Evolutionary conservation across 1,140 invertebrate species (phyloP), one percentile per base, ranked within the genome.

Genomic region (Drosophila murphyi): DNA sequence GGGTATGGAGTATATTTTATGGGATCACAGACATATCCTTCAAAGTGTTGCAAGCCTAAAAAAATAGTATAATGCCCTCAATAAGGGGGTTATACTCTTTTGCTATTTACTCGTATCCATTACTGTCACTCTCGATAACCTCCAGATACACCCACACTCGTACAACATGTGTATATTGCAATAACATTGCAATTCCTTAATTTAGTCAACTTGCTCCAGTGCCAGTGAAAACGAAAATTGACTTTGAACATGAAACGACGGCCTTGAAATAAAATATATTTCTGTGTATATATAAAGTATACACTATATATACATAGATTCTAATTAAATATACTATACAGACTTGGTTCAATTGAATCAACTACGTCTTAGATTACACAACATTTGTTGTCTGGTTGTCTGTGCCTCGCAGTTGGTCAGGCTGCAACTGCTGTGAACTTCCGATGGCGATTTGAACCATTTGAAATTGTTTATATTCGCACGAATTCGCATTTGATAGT

Each of bases 321-420:
- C 34, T n/a, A 28, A 57, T 45, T 39, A 3, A 12, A 43, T 72
- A 48, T 51, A 48, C 10, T 29, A 51, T 41, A 41, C 35, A 64
- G 76, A 51, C 68, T 61, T 63, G 63, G n/a, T 51, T 62, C 20
- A 74, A 77, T 72, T 76, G 55, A 78, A 65, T 59, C 51, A 65
- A 89, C 78, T 85, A 81, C 85, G 85, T 78, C 80, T 89, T 85
- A 85, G 78, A 78, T 81, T 89, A 81, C 77, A 83, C 76, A 88
- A 89, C 62, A 50, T 77, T 55, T 72, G 76, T 69, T 79, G 48
- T 72, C 54, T 60, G 55, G 20, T 41, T 29, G 41, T 41, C 8
- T 41, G 29, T 64, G 63, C 56, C 31, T 28, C 50, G 3, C 41
- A 61, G 45, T 34, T 50, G 35, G n/a, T n/a, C 2, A 7, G 5